These are phyloP conservation scores for Phrixothrix hirtus DNA, from an alignment of 2,888 invertebrate species.

Conservation along the genomic window DNA sequence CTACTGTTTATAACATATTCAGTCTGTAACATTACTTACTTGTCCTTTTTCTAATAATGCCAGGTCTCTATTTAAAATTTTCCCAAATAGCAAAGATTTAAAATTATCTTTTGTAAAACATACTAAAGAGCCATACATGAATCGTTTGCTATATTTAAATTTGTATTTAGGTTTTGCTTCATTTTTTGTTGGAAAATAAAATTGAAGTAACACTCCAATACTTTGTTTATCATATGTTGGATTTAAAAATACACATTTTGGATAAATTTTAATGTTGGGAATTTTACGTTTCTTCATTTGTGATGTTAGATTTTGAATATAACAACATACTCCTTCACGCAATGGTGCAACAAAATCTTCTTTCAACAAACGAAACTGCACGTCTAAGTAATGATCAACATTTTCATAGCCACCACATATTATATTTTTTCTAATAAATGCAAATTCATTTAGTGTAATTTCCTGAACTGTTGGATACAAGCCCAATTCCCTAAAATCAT, in stretches of 20 bases:
- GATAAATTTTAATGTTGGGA: conserved; percentile 53
- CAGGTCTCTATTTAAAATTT: neutral
- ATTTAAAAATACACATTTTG: conserved; percentile 56
- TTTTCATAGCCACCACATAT: conserved; percentile 65
- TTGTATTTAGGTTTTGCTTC: no score
- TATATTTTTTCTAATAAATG: conserved; percentile 64
- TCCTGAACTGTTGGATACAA: conserved; percentile 60
- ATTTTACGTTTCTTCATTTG: conserved; percentile 11
- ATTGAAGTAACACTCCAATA: conserved; percentile 53
- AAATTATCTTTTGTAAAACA: neutral
- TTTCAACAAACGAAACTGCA: conserved; percentile 75
- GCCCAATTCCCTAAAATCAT: conserved; percentile 60
- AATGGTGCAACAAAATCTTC: conserved; percentile 80
- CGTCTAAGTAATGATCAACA: conserved; percentile 74
- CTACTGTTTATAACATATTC: no score
- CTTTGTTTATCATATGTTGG: conserved; percentile 55
- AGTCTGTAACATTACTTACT: no score
- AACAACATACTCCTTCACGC: conserved; percentile 70
- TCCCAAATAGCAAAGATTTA: neutral
- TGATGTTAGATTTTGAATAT: no score
- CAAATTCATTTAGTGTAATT: conserved; percentile 41
- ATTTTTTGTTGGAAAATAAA: conserved; percentile 28
- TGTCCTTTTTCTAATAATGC: neutral
- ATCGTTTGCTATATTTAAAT: no score
- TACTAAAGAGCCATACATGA: neutral